Evolutionary conservation across 1,140 invertebrate genomes (phyloP), one percentile per base, ranked within the genome.

Genomic region (Neodiprion pinetum): DNA sequence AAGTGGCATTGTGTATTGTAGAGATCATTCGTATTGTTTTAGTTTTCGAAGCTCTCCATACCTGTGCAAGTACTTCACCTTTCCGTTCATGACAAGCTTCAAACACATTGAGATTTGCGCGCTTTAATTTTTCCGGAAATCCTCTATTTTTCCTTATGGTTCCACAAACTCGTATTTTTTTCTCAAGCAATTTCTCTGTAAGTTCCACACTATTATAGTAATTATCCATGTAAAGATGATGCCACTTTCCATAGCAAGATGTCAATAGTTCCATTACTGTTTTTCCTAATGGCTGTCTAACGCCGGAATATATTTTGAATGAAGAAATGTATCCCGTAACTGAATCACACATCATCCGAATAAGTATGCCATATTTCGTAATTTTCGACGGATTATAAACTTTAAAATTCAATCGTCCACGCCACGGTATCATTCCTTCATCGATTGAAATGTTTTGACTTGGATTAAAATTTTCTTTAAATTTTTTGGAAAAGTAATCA

Each of bases 401-500:
- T 75, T 71, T 71, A n/a, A 71, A 75, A n/a, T 21, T 53, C 1
- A 70, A 28, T 72, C 74, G 11, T 71, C 65, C 65, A 14, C 61
- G 53, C 65, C 70, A 72, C 7, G 70, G 74, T 75, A 75, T 72
- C 70, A 72, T 75, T 53, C 70, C 70, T n/a, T 72, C 70, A 14
- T 74, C 67, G 47, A 75, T 69, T 40, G 10, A 53, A 12, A 74
- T 69, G 12, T 69, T 74, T 69, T 70, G 67, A 8, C 4, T 4
- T 11, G 66, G n/a, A 66, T 72, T 72, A 7, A 67, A 66, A 21
- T 21, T 21, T 21, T 21, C 17, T 21, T 21, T 21, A 66, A 77
- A 75, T 75, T 77, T 77, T 21, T 7, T 67, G 68, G 71, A 67
- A 9, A 77, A 47, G 28, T 71, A 53, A 68, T 79, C 71, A 69